Conservation (phyloP, 2,888 invertebrate species). For the Platycheirus rosarum region DNA sequence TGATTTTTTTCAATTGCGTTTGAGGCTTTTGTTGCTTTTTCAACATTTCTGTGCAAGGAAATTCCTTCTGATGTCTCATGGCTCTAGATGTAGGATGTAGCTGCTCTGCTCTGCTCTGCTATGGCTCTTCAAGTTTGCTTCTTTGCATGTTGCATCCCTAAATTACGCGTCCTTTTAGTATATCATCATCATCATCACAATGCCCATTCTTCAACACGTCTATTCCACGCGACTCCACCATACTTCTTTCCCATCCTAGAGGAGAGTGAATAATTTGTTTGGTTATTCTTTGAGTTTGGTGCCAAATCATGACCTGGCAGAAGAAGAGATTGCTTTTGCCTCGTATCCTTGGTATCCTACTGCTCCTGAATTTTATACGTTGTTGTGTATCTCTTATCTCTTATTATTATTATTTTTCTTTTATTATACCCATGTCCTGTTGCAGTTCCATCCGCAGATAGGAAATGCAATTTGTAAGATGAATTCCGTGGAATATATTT, state of each 20-base stretch:
- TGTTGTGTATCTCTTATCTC: slow-evolving; percentile 35
- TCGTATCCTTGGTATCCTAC: slow-evolving; percentile 13
- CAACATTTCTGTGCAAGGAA: neutral
- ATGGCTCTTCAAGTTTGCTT: neutral
- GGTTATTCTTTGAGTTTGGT: slow-evolving; percentile 55
- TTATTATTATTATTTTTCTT: slow-evolving; percentile 13
- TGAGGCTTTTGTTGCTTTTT: slow-evolving; percentile 13
- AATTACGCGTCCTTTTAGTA: slow-evolving; percentile 26
- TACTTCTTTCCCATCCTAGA: slow-evolving; percentile 13
- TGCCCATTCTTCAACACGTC: slow-evolving; percentile 33
- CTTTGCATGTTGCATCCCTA: slow-evolving; percentile 32
- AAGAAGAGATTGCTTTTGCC: slow-evolving; percentile 17
- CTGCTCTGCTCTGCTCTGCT: neutral
- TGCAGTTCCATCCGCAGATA: slow-evolving; percentile 70
- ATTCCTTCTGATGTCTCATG: slow-evolving; percentile 9
- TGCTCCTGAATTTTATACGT: slow-evolving; percentile 10
- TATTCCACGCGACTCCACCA: neutral
- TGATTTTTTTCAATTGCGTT: slow-evolving; percentile 20
- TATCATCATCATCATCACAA: slow-evolving; percentile 41
- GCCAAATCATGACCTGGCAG: slow-evolving; percentile 41
- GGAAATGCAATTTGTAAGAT: slow-evolving; percentile 74
- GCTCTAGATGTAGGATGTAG: neutral
- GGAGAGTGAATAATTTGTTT: slow-evolving; percentile 61
- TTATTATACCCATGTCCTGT: slow-evolving; percentile 48
- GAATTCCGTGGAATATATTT: slow-evolving; percentile 73